Evolutionary conservation across 2,888 invertebrate genomes (phyloP), one percentile per base, ranked within the genome.

Genomic region (Cylindroiulus punctatus): DNA sequence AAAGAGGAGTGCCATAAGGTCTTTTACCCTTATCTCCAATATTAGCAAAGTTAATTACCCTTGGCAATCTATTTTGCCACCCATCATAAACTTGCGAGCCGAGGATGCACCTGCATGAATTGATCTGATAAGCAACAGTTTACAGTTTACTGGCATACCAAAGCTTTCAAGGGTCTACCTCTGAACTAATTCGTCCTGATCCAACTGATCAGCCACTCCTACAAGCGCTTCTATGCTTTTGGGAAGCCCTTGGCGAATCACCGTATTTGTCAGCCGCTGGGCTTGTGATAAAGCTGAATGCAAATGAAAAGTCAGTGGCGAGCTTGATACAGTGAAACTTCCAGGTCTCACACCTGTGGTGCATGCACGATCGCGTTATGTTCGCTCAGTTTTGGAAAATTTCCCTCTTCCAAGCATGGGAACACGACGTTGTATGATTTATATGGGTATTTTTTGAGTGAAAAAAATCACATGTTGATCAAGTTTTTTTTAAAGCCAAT

Each of bases 1-100:
- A n/a, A 8, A 10, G 17, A 4, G 84, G 84, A 12, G 40, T 83
- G 36, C 86, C 86, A 19, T 81, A 86, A 30, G 10, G 10, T 81
- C 83, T 42, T 17, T 83, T 5, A 22, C 19, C 19, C 22, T 14
- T 40, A 17, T 14, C 2, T 3, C 86, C 83, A 30, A 52, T 40
- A 47, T 17, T 81, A 3, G 10, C 26, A 10, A 83, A 4, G 36
- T 83, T 86, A 8, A 87, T 65, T 12, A 4, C 47, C 84, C 86
- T 87, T 14, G 87, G 87, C 65, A 87, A 57, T 81, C 30, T 83
- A 0, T 36, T 57, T 57, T 87, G 87, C 36, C 82, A 85, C 1
- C 85, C 87, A 87, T 87, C 87, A 22, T 36, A 86, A 44, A 87
- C 42, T n/a, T 47, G 65, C 8, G 87, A 86, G 12, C 84, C 19